These are phyloP conservation scores for Lissocephala sabroskyi DNA, from an alignment of 2,888 invertebrate genomes.

Conservation along the genomic window DNA sequence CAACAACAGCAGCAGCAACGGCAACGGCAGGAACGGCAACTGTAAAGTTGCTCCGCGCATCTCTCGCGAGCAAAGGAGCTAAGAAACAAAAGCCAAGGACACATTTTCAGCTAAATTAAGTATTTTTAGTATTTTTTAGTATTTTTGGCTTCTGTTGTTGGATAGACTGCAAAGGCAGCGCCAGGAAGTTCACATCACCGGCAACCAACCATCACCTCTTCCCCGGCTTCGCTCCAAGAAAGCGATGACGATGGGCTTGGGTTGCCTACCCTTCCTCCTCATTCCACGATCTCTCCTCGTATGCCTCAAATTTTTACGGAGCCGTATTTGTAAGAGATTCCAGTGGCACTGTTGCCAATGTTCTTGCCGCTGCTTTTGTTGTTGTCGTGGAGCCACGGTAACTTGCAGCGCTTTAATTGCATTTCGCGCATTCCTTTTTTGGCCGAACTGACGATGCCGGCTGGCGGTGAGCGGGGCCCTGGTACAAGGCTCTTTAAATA, in stretches of 20 bases:
- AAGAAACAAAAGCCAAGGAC: constrained; percentile 57
- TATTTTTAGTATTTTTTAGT: constrained; percentile 63
- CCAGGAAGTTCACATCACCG: no score
- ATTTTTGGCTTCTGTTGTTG: constrained; percentile 16
- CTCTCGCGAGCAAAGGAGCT: constrained; percentile 3
- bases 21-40: neutral
- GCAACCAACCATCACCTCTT: no score
- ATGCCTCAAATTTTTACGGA: constrained; percentile 57
- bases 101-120: constrained; percentile 64
- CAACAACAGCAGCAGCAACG: neutral
- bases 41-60: constrained; percentile 36
- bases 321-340: constrained; percentile 55
- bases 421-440: constrained; percentile 38
- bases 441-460: constrained; percentile 1
- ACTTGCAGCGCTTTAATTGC: constrained; percentile 53
- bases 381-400: neutral
- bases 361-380: neutral
- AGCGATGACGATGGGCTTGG: no score
- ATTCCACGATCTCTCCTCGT: no score
- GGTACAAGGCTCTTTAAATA: no score
- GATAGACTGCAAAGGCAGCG: neutral
- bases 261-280: no score
- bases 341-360: constrained; percentile 12
- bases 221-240: no score
- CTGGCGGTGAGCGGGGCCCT: no score